Base-by-base conservation (phyloP, 92 coral and sea anemone species). In the Epizoanthus ramosus region DNA sequence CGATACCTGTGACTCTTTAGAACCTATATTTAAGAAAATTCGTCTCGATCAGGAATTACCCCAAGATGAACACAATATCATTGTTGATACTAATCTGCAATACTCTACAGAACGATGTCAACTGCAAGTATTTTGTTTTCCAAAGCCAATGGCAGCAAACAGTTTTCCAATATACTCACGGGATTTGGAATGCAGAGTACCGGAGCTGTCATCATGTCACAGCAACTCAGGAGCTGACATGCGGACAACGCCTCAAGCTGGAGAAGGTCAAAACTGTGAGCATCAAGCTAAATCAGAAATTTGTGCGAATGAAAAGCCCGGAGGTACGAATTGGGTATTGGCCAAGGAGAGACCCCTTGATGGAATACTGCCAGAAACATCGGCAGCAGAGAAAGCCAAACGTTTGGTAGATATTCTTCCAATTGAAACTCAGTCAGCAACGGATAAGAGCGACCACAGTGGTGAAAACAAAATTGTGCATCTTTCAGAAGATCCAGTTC, bases 71-170 rank as follows among this genome's bases (percentile, higher is more conserved):
- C 15, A 19, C 68, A 37, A 37, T 31, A 58, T 52, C 14, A 19
- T 0, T 13, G 8, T 22, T 4, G 56, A 35, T 10, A 28, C 1
- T 3, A 39, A 9, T 37, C 16, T 31, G 5, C 41, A 35, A 60
- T 47, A 1, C 53, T 10, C 53, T 7, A 47, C 14, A 47, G 53
- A 47, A 47, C 53, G 8, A 47, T 47, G 14, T 10, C 57, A 60
- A 13, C 6, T 77, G 6, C 71, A 69, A 21, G 22, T 16, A 21
- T 77, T 77, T 60, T 77, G 70, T 39, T 77, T 77, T 60, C 82
- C 82, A 77, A 61, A 60, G 33, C 82, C 82, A 16, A 41, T 77
- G 6, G 58, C 17, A n/a, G 6, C 54, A 12, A 77, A 60, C 19
- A 77, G 82, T 43, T 39, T 77, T 60, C 47, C 82, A 9, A 31